Conservation (phyloP, 1,140 invertebrate species). For the Diachasma alloeum region DNA sequence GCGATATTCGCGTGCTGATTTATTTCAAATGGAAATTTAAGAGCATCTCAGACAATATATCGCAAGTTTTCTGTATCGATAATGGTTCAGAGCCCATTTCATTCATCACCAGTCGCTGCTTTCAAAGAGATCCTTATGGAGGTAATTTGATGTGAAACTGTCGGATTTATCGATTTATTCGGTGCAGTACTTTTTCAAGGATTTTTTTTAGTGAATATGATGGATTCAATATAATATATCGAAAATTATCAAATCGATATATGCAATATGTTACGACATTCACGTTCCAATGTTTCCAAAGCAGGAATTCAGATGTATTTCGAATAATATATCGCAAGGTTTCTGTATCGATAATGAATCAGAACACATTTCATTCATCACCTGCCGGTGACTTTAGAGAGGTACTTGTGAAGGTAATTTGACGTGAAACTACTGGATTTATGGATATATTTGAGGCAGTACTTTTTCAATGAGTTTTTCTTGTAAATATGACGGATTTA, state of each 20-base stretch:
- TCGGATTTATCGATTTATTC: too few species aligned
- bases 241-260: too few species aligned
- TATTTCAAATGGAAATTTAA: not conserved
- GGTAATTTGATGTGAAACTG: not conserved
- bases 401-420: not conserved
- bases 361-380: not conserved
- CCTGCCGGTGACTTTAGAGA: slow-evolving; percentile 3
- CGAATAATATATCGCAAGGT: too few species aligned
- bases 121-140: not conserved
- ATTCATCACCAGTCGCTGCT: not conserved
- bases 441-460: too few species aligned
- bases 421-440: not conserved
- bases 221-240: too few species aligned
- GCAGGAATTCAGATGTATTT: too few species aligned
- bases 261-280: not conserved
- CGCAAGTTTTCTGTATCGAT: too few species aligned
- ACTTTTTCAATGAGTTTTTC: not conserved
- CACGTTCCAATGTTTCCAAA: too few species aligned
- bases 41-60: too few species aligned
- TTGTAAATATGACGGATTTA: too few species aligned
- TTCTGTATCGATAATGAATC: too few species aligned
- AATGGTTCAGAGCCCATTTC: not conserved
- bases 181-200: not conserved
- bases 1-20: not conserved
- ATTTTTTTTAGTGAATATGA: not conserved